phyloP scores from a whole-genome alignment of 2,113 vertebrate species.

The Microcebus jonahi region DNA sequence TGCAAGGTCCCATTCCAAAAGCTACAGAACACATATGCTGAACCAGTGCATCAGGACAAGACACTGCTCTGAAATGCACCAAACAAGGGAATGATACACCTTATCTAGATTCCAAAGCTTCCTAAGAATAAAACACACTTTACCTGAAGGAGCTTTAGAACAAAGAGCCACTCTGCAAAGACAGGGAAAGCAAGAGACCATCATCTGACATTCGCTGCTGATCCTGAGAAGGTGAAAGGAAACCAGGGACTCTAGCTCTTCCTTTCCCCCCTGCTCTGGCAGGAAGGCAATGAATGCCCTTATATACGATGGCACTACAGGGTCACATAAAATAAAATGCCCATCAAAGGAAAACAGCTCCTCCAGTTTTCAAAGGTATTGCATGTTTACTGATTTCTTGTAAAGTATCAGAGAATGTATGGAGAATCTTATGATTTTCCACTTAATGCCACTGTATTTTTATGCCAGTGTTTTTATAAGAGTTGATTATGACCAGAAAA shows the following conservation, averaged over 20 bases:
- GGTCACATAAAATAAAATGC: neutral
- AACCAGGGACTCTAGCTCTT: neutral
- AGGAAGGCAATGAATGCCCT: neutral
- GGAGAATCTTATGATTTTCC: neutral
- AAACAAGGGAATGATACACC: neutral
- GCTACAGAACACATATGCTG: neutral
- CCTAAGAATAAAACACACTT: neutral
- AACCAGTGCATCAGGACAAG: neutral
- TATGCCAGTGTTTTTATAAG: slow-evolving; percentile 18
- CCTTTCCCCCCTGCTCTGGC: neutral
- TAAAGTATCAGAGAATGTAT: neutral
- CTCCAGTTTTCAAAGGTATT: neutral
- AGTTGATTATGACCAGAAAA: slow-evolving; percentile 26
- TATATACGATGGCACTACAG: neutral
- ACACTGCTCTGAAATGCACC: neutral
- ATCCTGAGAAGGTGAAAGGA: neutral
- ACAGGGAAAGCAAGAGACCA: neutral
- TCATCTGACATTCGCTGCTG: neutral
- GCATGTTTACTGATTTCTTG: neutral
- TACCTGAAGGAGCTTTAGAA: neutral
- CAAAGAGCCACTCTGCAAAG: neutral
- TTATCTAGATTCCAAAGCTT: neutral
- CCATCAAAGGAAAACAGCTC: neutral
- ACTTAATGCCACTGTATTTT: neutral
- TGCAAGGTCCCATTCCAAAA: neutral